Evolutionary conservation across 2,888 invertebrate genomes (phyloP).

Genomic region (Macrostomum cliftonense): DNA sequence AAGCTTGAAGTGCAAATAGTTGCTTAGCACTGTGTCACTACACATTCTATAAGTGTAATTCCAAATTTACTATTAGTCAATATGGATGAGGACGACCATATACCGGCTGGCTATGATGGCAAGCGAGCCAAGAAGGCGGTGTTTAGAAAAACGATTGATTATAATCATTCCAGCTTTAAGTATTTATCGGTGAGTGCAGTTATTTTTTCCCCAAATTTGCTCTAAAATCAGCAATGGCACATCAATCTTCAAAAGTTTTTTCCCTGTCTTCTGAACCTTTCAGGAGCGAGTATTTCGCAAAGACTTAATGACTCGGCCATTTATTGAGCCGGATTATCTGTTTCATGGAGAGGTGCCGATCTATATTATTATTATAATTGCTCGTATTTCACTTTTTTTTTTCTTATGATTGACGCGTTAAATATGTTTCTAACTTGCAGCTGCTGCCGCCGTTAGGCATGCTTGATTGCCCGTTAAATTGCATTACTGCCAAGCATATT

Average conservation of each 20-base stretch:
- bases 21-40: too few relatives aligned
- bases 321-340: conserved; percentile 79
- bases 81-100: too few relatives aligned
- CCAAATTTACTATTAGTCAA: too few relatives aligned
- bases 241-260: too few relatives aligned
- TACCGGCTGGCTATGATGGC: conserved; percentile 39
- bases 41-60: too few relatives aligned
- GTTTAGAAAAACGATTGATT: conserved; percentile 91
- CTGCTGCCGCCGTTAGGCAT: conserved; percentile 80
- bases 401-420: not conserved
- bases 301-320: conserved; percentile 66
- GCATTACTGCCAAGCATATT: conserved; percentile 62
- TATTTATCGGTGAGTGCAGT: conserved; percentile 55
- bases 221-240: not conserved
- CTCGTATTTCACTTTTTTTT: not conserved
- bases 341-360: conserved; percentile 57
- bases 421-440: conserved; percentile 20
- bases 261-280: too few relatives aligned
- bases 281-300: conserved; percentile 84
- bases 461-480: conserved; percentile 82
- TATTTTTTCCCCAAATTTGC: not conserved
- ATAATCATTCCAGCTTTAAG: conserved; percentile 79
- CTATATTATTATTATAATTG: not conserved
- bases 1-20: too few relatives aligned
- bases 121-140: conserved; percentile 83